Base-by-base conservation (phyloP, 2,888 invertebrate species). In the Masnerella sp. region DNA sequence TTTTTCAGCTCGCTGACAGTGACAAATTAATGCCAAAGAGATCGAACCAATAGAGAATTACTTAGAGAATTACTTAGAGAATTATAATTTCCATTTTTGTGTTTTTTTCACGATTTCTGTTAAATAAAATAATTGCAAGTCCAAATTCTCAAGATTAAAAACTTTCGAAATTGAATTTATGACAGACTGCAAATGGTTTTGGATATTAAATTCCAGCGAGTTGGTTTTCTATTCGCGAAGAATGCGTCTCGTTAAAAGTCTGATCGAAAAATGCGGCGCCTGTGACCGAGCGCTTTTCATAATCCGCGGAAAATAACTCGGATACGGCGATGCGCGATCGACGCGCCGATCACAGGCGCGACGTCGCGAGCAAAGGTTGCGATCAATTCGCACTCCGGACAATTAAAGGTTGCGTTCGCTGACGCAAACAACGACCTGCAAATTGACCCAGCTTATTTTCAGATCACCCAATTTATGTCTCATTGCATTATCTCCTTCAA, bases 401-500 rank as follows among this genome's bases (percentile, higher is more conserved):
- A 61, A 71, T 71, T 70, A 78, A 76, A 79, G 77, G 73, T 71
- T 65, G 74, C 59, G 78, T 78, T 80, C 78, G 79, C 77, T 84
- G 85, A 84, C 85, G 85, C 78, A 85, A 83, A 84, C 81, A 82
- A 82, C 82, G 84, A 85, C 84, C 85, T 79, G 82, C 76, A 77
- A 78, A 79, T 71, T 75, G 81, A 77, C 77, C 78, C 74, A 72
- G 77, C 78, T 80, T 85, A 85, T 85, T 85, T 83, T 77, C 76
- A 81, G 79, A 77, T 76, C 77, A 77, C 74, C 79, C 71, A 61
- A 78, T 80, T 77, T 71, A 59, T 58, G 75, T 20, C 34, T 56
- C 59, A 65, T 51, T n/a, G 42, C 40, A 54, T 58, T 42, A 56
- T 28, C 14, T 28, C 20, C 17, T 59, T 65, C 52, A 70, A 62